Evolutionary conservation across 2,113 vertebrate genomes (phyloP), one percentile per base, ranked within the genome.

Genomic region (Agelaius phoeniceus): DNA sequence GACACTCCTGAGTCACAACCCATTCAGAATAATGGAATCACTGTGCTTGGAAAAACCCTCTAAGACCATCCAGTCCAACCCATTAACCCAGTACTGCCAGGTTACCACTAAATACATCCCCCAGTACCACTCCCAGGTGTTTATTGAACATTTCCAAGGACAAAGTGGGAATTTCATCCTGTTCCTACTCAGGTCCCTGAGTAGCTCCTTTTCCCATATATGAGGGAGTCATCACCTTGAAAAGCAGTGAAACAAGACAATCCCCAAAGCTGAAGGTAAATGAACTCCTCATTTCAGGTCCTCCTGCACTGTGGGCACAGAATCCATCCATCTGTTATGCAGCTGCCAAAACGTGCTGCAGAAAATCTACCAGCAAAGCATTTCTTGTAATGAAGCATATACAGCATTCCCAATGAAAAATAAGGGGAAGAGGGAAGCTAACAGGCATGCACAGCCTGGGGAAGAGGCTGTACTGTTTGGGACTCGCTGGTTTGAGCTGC

Each of bases 361-460:
- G 21, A 51, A 76, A 76, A 89, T 41, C 11, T 52, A 92, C 77
- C 28, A 27, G 44, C 83, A 85, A 76, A 43, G 27, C 68, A 35
- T 80, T 93, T 86, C 72, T 55, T 58, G 41, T 27, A 49, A 92
- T 46, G 27, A 52, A 35, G 51, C 61, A 43, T 73, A 44, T 5
- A 24, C 30, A 68, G 61, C 48, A 75, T 79, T 85, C 58, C 77
- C 39, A 85, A 74, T 57, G 61, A 94, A 85, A 92, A 46, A 27
- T 16, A 67, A 49, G 35, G 63, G n/a, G 26, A 90, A 93, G 51
- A 79, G 54, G 33, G 52, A 79, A 75, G 17, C 61, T 59, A 87
- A 77, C 27, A 31, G 43, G 33, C 78, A 20, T 9, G 41, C 57
- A 86, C 44, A 76, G 62, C 54, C 58, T 10, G 21, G 39, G 54